Base-by-base conservation (phyloP, 2,797 vertebrate genomes). In the Falco novaeseelandiae region DNA sequence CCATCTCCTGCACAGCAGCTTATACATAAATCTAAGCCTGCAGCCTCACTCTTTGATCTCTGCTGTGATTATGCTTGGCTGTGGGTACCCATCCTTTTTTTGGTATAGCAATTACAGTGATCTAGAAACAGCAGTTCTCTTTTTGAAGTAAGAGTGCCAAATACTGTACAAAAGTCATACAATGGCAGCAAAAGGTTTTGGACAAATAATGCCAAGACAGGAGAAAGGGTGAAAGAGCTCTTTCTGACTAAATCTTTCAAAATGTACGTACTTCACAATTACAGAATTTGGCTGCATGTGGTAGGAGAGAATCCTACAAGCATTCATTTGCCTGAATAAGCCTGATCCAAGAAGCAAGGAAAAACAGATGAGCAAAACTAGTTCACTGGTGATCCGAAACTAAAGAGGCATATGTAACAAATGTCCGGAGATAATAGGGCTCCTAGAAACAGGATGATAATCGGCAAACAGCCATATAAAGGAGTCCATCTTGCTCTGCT, bases 1-100 rank as follows among this genome's bases (percentile, higher is more conserved):
- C 84, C 83, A 79, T 93, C 89, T 97, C 88, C 79, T 59, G 87
- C 58, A 76, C 61, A 94, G 90, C 69, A 93, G 58, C 20, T 90
- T 90, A 90, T 46, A 90, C 22, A 84, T 89, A 81, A 95, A 93
- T 87, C 73, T 86, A 76, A 93, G 85, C 72, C 87, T 67, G 65
- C 67, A 88, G 84, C 69, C 72, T 92, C 71, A 74, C 61, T 89
- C 29, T 86, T 93, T 93, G 79, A 94, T 92, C 79, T 91, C 82
- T 81, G 26, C 79, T 83, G 76, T 81, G 87, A 90, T 83, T 90
- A 88, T 4, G 13, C n/a, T 84, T 83, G 63, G 58, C 71, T 92
- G 54, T 85, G 36, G 54, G 44, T 81, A 91, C 51, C 27, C 65
- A 69, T 72, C 34, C 34, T 55, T 80, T 87, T 90, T 74, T 87